These are phyloP conservation scores for Hylyphantes graminicola DNA, from an alignment of 1,140 invertebrate genomes.

Conservation along the genomic window DNA sequence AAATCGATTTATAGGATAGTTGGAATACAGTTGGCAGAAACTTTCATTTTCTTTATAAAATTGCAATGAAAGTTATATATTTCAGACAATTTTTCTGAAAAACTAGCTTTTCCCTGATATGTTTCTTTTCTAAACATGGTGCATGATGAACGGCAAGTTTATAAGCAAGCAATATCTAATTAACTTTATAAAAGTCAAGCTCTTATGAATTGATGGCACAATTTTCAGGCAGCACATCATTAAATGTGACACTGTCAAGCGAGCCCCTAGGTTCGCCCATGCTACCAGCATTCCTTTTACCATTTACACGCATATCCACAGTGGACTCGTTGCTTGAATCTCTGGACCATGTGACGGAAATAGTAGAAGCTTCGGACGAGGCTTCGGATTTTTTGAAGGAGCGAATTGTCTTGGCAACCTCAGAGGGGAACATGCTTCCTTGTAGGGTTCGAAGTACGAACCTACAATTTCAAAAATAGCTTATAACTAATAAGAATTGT, in stretches of 20 bases:
- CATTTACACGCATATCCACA: constrained; percentile 26
- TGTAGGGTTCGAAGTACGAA: constrained; percentile 36
- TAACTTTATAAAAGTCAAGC: not conserved
- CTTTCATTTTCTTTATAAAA: no score
- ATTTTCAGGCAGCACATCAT: not conserved
- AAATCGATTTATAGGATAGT: no score
- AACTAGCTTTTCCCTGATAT: no score
- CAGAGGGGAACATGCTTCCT: constrained; percentile 43
- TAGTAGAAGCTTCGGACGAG: constrained; percentile 31
- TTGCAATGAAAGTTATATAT: no score
- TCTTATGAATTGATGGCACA: constrained; percentile 44
- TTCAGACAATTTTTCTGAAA: no score
- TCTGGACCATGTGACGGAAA: constrained; percentile 42
- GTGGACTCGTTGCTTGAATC: constrained; percentile 48
- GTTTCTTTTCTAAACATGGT: no score
- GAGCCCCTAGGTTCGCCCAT: not conserved
- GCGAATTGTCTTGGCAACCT: constrained; percentile 23
- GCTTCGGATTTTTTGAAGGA: constrained; percentile 3
- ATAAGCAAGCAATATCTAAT: no score
- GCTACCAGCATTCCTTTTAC: not conserved
- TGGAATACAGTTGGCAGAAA: no score
- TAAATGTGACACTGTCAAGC: not conserved
- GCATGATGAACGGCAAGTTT: no score
- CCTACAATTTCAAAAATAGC: not conserved
- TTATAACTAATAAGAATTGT: no score